A percentile compares a stretch with the other conserved stretches of the same genome.
Conservation (phyloP, 2,888 invertebrate species). For the Eurytoma californica region DNA sequence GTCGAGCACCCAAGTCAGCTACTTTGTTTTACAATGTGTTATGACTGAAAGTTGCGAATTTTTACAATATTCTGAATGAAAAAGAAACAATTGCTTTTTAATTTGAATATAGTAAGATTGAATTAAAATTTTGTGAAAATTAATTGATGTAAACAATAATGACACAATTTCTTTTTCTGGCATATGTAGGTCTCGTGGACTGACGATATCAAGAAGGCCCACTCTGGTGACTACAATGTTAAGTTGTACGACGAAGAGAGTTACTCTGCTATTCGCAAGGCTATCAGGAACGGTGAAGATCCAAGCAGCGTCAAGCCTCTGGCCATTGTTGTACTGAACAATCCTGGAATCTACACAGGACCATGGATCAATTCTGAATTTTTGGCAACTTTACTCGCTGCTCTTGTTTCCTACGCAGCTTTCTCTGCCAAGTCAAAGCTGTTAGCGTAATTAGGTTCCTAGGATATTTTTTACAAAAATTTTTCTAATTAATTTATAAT, state of each 20-base stretch:
- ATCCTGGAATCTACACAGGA: constrained; percentile 90
- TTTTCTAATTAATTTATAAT: constrained; percentile 50
- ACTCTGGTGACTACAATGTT: constrained; percentile 87
- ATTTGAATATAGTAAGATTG: background rate
- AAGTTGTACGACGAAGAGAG: constrained; percentile 95
- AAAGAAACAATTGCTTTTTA: no score
- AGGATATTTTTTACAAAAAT: constrained; percentile 33
- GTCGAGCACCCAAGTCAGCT: background rate
- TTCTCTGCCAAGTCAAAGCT: constrained; percentile 89
- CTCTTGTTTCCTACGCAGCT: constrained; percentile 90
- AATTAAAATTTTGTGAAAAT: background rate
- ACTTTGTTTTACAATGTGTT: no score
- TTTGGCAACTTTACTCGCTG: constrained; percentile 86
- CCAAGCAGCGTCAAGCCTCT: constrained; percentile 82
- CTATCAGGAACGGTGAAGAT: constrained; percentile 84
- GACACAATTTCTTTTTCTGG: constrained; percentile 47
- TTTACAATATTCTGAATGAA: no score
- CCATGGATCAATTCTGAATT: constrained; percentile 96
- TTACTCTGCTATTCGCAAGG: constrained; percentile 90
- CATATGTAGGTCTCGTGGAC: constrained; percentile 90
- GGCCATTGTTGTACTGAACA: constrained; percentile 83
- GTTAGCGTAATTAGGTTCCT: constrained; percentile 77
- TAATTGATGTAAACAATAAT: background rate
- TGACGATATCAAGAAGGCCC: constrained; percentile 89
- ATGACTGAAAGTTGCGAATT: no score